Conservation (phyloP, 1,140 invertebrate genomes). For the Cyclina sinensis region DNA sequence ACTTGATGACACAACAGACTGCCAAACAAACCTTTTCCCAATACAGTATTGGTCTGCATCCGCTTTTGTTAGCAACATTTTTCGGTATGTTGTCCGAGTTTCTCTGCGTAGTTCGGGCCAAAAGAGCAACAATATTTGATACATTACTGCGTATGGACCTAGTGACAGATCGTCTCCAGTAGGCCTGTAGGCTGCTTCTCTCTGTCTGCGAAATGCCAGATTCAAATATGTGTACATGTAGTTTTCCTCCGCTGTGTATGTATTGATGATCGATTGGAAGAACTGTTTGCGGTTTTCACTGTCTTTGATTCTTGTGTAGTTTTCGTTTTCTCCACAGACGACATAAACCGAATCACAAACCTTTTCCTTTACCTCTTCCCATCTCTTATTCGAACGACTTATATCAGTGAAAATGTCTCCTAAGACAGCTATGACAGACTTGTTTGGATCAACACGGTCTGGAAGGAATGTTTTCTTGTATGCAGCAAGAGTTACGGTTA, state of each 20-base stretch:
- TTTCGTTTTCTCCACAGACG: not conserved
- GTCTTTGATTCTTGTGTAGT: not conserved
- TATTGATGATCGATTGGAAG: conserved; percentile 7
- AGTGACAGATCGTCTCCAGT: conserved; percentile 34
- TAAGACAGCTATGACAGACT: conserved; percentile 1
- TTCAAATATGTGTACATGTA: conserved; percentile 27
- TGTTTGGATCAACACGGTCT: not conserved
- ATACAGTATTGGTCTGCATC: conserved; percentile 15
- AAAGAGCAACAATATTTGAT: conserved; percentile 40
- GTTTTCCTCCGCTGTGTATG: conserved; percentile 47
- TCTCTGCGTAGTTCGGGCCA: conserved; percentile 17
- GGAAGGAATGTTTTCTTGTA: conserved; percentile 57
- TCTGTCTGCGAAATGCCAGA: conserved; percentile 12
- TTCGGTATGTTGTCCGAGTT: conserved; percentile 22
- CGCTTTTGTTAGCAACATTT: not conserved
- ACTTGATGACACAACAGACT: conserved; percentile 19
- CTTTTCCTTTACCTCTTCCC: conserved; percentile 14
- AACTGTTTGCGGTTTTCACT: not conserved
- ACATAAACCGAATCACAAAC: conserved; percentile 45
- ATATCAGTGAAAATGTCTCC: conserved; percentile 37
- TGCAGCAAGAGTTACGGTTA: conserved; percentile 38
- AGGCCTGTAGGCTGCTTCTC: not conserved
- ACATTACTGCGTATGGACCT: conserved; percentile 12
- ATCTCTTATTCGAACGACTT: not conserved
- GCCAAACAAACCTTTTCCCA: conserved; percentile 41